Conservation (phyloP, 1,140 invertebrate species). For the Calosoma granatense region DNA sequence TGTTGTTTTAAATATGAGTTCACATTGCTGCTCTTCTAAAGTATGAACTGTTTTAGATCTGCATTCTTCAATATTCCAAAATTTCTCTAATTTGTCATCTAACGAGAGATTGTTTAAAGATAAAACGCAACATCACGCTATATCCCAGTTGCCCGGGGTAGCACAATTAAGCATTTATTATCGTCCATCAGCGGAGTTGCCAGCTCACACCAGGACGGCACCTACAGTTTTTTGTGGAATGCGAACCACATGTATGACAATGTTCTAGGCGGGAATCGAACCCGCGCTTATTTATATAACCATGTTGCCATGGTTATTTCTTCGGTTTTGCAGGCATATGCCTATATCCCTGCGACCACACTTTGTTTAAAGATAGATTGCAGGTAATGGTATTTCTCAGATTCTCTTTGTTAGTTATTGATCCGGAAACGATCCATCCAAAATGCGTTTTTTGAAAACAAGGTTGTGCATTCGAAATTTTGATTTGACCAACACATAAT, state of each 20-base stretch:
- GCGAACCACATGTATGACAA: no score
- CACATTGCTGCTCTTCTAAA: conserved; percentile 20
- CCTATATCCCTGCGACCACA: no score
- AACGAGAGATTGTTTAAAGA: conserved; percentile 11
- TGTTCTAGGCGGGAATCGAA: no score
- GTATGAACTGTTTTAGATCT: conserved; percentile 9
- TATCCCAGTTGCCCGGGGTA: no score
- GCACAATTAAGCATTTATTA: no score
- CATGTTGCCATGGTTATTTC: no score
- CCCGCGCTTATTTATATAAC: no score
- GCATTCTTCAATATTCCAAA: conserved; percentile 20
- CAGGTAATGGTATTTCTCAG: not conserved
- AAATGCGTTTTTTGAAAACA: conserved; percentile 16
- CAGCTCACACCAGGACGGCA: no score
- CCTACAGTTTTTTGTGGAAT: no score
- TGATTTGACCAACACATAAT: not conserved
- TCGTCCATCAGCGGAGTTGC: no score
- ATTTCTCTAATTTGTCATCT: conserved; percentile 10
- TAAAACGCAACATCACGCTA: no score
- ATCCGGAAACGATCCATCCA: conserved; percentile 23
- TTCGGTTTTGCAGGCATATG: no score
- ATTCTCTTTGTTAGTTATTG: not conserved
- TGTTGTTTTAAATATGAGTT: conserved; percentile 13
- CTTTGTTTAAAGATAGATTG: not conserved
- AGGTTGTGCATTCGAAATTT: not conserved